phyloP scores from a whole-genome alignment of 2,113 vertebrate species.

The Misgurnus mizolepis region DNA sequence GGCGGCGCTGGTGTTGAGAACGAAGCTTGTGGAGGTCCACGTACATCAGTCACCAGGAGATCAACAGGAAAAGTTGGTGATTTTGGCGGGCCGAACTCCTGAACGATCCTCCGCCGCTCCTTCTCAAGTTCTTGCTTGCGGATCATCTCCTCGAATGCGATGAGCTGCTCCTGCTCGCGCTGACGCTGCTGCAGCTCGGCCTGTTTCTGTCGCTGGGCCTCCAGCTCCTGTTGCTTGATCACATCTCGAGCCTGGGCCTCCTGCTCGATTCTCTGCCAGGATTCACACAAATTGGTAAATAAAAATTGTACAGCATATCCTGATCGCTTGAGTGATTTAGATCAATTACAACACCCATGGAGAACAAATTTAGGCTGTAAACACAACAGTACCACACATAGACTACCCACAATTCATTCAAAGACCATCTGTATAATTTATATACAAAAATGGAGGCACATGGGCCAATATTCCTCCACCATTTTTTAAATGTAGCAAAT shows the following conservation, averaged over 20 bases:
- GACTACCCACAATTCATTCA: no score
- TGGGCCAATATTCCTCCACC: no score
- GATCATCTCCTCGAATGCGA: slow-evolving; percentile 95
- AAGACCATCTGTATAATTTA: no score
- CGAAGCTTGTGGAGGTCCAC: slow-evolving; percentile 68
- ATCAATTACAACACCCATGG: no score
- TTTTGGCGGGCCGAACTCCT: slow-evolving; percentile 78
- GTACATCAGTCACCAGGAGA: slow-evolving; percentile 83
- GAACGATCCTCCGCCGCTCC: slow-evolving; percentile 83
- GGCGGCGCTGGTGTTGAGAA: slow-evolving; percentile 61
- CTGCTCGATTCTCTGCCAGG: slow-evolving; percentile 74
- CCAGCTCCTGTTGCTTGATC: slow-evolving; percentile 81
- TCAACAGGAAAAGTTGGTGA: slow-evolving; percentile 37
- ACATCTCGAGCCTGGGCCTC: slow-evolving; percentile 65
- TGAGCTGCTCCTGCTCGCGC: slow-evolving; percentile 92
- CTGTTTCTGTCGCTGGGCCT: slow-evolving; percentile 82
- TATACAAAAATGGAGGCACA: no score
- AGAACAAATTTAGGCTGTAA: no score
- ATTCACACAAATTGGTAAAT: neutral
- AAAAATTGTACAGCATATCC: neutral
- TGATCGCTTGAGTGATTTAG: no score
- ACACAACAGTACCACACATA: no score
- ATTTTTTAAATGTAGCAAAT: no score
- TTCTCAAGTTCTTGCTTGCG: slow-evolving; percentile 90
- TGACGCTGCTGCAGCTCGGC: slow-evolving; percentile 88